Percentiles rank a stretch among this genome's conserved stretches.
These are phyloP conservation scores for Tursiops truncatus DNA, from an alignment of 2,113 vertebrate species.

Conservation along the genomic window DNA sequence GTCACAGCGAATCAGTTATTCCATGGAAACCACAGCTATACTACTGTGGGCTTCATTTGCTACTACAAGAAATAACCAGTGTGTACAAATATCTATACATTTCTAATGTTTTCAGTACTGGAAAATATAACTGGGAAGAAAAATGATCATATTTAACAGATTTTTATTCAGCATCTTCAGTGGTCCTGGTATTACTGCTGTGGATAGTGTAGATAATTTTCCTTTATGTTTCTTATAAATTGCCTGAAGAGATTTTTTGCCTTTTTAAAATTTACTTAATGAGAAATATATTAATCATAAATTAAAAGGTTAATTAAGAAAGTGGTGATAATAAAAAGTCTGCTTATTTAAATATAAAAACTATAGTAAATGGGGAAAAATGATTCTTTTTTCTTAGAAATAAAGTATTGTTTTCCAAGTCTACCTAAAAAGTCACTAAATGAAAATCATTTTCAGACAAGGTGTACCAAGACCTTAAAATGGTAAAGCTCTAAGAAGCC, in stretches of 20 bases:
- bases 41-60: not conserved
- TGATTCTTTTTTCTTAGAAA: not conserved
- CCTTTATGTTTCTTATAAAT: not conserved
- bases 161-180: not conserved
- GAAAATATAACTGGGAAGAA: not conserved
- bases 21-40: not conserved
- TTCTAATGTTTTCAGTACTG: not conserved
- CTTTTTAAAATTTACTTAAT: not conserved
- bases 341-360: not conserved
- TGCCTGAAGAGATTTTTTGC: not conserved
- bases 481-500: not conserved
- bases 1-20: not conserved
- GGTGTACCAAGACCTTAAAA: not conserved
- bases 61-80: not conserved
- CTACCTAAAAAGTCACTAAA: not conserved
- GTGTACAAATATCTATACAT: not conserved
- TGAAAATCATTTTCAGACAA: not conserved
- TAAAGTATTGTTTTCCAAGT: not conserved
- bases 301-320: not conserved
- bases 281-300: not conserved
- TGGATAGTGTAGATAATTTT: not conserved
- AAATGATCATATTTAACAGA: not conserved
- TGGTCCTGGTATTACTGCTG: not conserved
- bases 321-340: not conserved
- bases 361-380: not conserved